Conservation (phyloP, 2,113 vertebrate species). For the Tetraodon nigroviridis region DNA sequence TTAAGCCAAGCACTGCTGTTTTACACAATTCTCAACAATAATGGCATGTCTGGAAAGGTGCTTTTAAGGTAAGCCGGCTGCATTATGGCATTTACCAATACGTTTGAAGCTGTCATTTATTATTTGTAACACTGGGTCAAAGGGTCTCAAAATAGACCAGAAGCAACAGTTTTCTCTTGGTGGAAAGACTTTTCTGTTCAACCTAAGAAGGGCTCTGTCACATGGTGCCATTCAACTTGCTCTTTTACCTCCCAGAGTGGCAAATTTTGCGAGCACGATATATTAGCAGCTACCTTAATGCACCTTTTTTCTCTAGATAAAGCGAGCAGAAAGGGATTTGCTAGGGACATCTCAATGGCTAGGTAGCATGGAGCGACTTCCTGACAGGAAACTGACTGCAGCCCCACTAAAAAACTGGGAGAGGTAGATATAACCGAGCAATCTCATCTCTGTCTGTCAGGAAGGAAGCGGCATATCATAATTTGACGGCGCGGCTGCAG, state of each 20-base stretch:
- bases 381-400: slow-evolving; percentile 33
- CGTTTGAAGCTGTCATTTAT: slow-evolving; percentile 1
- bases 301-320: slow-evolving; percentile 18
- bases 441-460: slow-evolving; percentile 44
- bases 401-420: slow-evolving; percentile 37
- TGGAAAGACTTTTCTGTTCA: slow-evolving; percentile 45
- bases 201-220: slow-evolving; percentile 68
- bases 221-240: slow-evolving; percentile 49
- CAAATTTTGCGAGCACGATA: slow-evolving; percentile 12
- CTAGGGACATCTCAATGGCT: not conserved
- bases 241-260: slow-evolving; percentile 19
- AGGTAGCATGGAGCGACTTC: slow-evolving; percentile 27
- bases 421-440: slow-evolving; percentile 33
- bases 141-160: slow-evolving; percentile 27
- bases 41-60: not conserved
- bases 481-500: slow-evolving; percentile 34
- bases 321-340: slow-evolving; percentile 17
- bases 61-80: not conserved
- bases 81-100: not conserved
- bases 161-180: slow-evolving; percentile 29
- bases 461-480: slow-evolving; percentile 23
- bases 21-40: not conserved
- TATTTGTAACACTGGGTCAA: not conserved
- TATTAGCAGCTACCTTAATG: slow-evolving; percentile 22
- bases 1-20: not conserved